These are phyloP conservation scores for Mythimna vitellina DNA, from an alignment of 2,888 invertebrate species.

Conservation along the genomic window DNA sequence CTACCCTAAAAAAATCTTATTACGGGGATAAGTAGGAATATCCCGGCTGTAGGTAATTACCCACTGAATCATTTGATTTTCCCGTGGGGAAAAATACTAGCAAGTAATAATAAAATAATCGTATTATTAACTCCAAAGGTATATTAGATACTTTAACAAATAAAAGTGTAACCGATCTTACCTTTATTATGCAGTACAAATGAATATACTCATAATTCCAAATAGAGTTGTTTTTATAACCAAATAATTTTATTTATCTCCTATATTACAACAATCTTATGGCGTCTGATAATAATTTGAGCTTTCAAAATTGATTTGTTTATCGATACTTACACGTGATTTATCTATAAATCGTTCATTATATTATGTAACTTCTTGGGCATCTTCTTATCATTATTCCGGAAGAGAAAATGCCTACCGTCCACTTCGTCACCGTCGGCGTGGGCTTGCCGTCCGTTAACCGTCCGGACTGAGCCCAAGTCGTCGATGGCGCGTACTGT, in stretches of 20 bases:
- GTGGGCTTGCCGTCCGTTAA: no score
- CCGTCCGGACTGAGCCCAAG: no score
- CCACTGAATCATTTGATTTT: no score
- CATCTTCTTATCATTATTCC: background rate
- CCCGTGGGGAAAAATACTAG: no score
- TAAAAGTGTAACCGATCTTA: slow-evolving; percentile 6
- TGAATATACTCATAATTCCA: background rate
- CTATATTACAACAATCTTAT: slow-evolving; percentile 20
- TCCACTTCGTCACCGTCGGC: background rate
- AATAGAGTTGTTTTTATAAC: slow-evolving; percentile 22
- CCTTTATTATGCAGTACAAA: slow-evolving; percentile 8
- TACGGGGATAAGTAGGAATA: no score
- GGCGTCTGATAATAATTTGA: background rate
- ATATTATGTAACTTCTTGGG: background rate
- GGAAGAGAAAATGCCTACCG: background rate
- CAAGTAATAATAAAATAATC: no score
- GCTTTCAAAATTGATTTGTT: background rate
- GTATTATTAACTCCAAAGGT: no score
- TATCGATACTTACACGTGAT: slow-evolving; percentile 37
- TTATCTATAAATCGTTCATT: slow-evolving; percentile 12
- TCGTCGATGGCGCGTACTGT: no score
- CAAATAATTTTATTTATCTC: background rate
- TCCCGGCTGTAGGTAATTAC: no score
- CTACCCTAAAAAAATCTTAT: no score
- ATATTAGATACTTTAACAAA: no score